phyloP scores from a whole-genome alignment of 2,888 invertebrate genomes.

The Perithous albicinctus region DNA sequence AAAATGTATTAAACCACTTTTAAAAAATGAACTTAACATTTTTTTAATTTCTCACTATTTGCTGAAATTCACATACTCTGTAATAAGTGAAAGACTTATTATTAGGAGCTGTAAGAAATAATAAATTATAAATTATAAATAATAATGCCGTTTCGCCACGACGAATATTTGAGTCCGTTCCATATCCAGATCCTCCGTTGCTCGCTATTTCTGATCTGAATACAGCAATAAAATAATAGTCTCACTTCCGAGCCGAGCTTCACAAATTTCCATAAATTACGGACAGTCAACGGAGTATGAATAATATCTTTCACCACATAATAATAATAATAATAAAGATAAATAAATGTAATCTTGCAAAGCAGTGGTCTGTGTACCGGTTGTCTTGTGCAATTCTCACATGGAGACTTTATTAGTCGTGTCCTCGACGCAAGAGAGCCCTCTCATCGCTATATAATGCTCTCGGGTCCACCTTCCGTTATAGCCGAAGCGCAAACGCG shows the following conservation, averaged over 20 bases:
- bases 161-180: slow-evolving; percentile 5
- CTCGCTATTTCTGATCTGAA: not conserved
- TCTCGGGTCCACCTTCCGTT: slow-evolving; percentile 61
- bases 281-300: not conserved
- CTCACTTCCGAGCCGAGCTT: not conserved
- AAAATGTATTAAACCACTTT: too few species aligned
- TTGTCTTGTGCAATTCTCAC: not conserved
- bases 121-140: not conserved
- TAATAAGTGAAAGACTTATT: not conserved
- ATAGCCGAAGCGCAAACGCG: slow-evolving; percentile 45
- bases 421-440: slow-evolving; percentile 1
- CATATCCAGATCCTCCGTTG: not conserved
- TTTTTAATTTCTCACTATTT: not conserved
- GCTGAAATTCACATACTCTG: not conserved
- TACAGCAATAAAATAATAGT: slow-evolving; percentile 5
- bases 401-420: not conserved
- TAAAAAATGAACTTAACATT: too few species aligned
- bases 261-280: not conserved
- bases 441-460: slow-evolving; percentile 21
- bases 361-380: not conserved
- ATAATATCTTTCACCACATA: not conserved
- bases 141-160: not conserved
- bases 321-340: slow-evolving; percentile 3
- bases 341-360: slow-evolving; percentile 3
- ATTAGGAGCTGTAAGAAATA: not conserved